Percentiles rank a stretch among this genome's conserved stretches.
Conservation (phyloP, 1,140 invertebrate genomes). For the Drosophila fuyamai region DNA sequence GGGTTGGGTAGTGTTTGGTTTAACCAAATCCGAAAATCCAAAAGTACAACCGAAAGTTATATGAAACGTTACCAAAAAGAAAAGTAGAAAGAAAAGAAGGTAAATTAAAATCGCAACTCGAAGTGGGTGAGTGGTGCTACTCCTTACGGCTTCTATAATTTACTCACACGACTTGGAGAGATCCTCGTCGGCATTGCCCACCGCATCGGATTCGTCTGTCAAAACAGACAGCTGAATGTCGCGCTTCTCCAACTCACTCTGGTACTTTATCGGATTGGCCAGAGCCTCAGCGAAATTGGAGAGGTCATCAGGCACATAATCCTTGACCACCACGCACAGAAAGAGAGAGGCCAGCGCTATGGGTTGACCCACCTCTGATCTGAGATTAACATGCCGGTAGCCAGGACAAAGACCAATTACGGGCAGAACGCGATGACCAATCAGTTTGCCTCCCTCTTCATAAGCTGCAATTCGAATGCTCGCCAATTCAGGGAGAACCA, state of each 20-base stretch:
- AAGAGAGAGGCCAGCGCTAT: conserved; percentile 95
- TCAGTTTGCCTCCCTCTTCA: conserved; percentile 96
- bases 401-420: conserved; percentile 98
- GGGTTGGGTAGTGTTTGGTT: conserved; percentile 44
- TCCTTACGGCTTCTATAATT: neutral
- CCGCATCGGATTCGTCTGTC: conserved; percentile 91
- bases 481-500: conserved; percentile 98
- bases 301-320: conserved; percentile 98
- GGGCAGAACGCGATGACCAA: conserved; percentile 98
- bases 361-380: conserved; percentile 97
- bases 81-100: conserved; percentile 79
- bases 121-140: conserved; percentile 20
- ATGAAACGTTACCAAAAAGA: conserved; percentile 66
- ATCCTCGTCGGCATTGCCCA: conserved; percentile 84
- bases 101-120: conserved; percentile 74
- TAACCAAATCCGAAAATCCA: conserved; percentile 82
- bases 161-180: conserved; percentile 83
- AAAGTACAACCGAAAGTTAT: conserved; percentile 77
- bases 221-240: conserved; percentile 95
- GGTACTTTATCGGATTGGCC: conserved; percentile 98
- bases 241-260: conserved; percentile 96
- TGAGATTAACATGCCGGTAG: conserved; percentile 93
- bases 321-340: conserved; percentile 96
- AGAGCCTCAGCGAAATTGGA: conserved; percentile 98
- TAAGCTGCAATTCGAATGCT: conserved; percentile 97